phyloP scores from a whole-genome alignment of 2,888 invertebrate species.

The Nebria salina region DNA sequence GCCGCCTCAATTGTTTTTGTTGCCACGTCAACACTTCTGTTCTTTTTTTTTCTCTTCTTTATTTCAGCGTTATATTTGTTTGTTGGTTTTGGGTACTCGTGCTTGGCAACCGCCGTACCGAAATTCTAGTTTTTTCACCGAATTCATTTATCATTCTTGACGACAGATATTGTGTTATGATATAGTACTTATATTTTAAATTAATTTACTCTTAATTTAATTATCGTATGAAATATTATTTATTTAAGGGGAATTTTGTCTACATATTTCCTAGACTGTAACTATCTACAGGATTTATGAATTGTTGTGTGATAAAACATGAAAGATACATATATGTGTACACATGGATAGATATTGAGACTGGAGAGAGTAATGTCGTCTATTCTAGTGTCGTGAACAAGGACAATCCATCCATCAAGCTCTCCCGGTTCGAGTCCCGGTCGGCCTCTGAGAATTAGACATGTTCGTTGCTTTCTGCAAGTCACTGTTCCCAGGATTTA shows the following conservation, averaged over 20 bases:
- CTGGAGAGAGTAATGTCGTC: neutral
- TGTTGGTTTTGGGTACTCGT: slow-evolving; percentile 26
- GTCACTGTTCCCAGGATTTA: slow-evolving; percentile 33
- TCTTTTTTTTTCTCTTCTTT: neutral
- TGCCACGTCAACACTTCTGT: neutral
- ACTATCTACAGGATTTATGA: too few species aligned
- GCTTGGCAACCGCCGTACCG: slow-evolving; percentile 16
- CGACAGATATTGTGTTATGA: neutral
- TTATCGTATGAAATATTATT: neutral
- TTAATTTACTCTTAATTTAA: neutral
- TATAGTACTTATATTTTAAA: neutral
- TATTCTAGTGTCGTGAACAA: neutral
- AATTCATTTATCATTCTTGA: neutral
- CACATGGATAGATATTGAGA: neutral
- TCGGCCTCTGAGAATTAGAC: slow-evolving; percentile 35
- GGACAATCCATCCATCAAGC: slow-evolving; percentile 44
- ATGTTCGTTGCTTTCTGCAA: slow-evolving; percentile 43
- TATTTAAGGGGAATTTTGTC: neutral
- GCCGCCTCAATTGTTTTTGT: slow-evolving; percentile 27
- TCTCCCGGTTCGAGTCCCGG: neutral
- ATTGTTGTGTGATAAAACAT: neutral
- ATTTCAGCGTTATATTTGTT: slow-evolving; percentile 2
- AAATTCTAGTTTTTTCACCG: neutral
- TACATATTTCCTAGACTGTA: neutral
- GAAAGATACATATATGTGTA: neutral